These are phyloP conservation scores for Diplogasteroides magnus DNA, from an alignment of 1,140 invertebrate species.

Conservation along the genomic window DNA sequence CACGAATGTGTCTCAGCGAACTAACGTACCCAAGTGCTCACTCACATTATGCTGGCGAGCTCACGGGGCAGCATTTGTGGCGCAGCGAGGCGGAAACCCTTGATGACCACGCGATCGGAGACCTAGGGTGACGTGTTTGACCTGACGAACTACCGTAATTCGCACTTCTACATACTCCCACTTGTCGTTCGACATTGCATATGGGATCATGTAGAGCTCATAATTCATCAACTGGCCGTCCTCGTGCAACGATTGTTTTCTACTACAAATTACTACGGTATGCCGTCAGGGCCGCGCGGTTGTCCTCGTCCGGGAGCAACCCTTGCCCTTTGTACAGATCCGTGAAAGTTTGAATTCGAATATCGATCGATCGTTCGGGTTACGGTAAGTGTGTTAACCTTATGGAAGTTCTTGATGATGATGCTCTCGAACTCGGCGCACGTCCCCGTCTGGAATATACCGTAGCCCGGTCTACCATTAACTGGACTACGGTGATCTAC, in stretches of 20 bases:
- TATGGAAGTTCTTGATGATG: too few species aligned
- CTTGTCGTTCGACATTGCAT: background rate
- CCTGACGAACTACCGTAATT: too few species aligned
- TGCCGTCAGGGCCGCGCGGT: background rate
- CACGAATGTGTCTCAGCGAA: too few species aligned
- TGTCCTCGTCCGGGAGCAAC: slow-evolving; percentile 69
- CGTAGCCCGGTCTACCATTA: too few species aligned
- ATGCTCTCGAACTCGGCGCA: too few species aligned
- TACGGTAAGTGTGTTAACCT: too few species aligned
- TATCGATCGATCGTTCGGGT: background rate
- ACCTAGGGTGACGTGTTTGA: background rate
- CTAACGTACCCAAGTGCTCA: background rate
- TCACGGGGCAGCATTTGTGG: background rate
- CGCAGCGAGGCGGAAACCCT: background rate
- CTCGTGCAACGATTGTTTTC: too few species aligned
- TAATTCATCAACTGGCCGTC: too few species aligned
- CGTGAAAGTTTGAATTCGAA: background rate
- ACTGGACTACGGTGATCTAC: too few species aligned
- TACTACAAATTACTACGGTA: too few species aligned
- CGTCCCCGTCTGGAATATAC: too few species aligned
- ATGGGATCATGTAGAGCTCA: background rate
- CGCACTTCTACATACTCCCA: background rate
- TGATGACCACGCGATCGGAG: background rate
- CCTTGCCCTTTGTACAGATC: background rate
- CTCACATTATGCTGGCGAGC: background rate